Conservation (phyloP, 2,888 invertebrate species). For the Rotaria macrura region DNA sequence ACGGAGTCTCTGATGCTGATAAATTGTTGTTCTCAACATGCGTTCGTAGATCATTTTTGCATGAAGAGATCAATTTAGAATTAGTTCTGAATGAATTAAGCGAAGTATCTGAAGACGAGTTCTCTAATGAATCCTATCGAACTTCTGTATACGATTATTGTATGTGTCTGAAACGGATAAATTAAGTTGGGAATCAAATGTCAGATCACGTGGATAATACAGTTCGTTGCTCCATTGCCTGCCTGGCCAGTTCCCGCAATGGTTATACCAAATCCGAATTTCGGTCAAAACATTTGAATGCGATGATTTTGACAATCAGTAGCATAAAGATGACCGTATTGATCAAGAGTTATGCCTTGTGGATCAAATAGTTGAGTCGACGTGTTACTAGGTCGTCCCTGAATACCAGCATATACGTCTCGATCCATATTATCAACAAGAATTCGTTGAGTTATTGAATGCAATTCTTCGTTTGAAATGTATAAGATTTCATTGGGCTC, state of each 20-base stretch:
- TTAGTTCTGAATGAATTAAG: too few species aligned
- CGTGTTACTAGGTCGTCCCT: neutral
- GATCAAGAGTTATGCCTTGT: neutral
- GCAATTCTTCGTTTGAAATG: too few species aligned
- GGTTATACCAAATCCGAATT: neutral
- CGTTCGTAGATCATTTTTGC: too few species aligned
- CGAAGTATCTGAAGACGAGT: too few species aligned
- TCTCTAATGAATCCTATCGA: too few species aligned
- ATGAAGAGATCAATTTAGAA: too few species aligned
- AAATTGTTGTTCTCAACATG: too few species aligned
- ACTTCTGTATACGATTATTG: neutral
- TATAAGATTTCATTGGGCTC: too few species aligned
- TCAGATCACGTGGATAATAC: neutral
- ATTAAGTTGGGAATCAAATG: neutral
- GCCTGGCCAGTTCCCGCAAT: neutral
- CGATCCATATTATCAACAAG: too few species aligned
- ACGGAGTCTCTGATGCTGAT: too few species aligned
- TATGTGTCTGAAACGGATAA: neutral
- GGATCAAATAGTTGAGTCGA: neutral
- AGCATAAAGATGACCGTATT: neutral
- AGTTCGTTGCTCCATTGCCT: neutral
- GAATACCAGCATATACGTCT: neutral
- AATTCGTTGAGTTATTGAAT: too few species aligned
- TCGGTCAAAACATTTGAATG: conserved; percentile 2
- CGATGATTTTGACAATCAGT: conserved; percentile 5